A percentile compares a stretch with the other conserved stretches of the same genome.
Evolutionary conservation across 2,888 invertebrate species (phyloP).

Genomic region (Abrostola tripartita): DNA sequence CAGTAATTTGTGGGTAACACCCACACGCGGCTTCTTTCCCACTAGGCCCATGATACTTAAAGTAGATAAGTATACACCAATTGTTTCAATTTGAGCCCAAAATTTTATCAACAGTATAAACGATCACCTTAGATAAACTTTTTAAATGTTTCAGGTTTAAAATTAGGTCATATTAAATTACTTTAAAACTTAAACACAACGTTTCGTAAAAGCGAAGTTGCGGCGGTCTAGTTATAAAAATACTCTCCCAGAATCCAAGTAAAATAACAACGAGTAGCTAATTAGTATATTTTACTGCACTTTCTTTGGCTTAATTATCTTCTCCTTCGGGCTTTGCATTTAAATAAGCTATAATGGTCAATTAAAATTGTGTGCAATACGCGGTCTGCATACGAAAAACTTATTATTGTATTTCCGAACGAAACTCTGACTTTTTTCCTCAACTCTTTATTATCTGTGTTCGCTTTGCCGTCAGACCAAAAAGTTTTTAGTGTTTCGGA

Average conservation of each 20-base stretch:
- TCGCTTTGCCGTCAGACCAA: conserved; percentile 13
- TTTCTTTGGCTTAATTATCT: conserved; percentile 79
- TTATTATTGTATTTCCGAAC: conserved; percentile 40
- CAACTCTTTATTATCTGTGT: conserved; percentile 28
- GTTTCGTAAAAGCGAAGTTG: background rate
- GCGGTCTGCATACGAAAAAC: conserved; percentile 51
- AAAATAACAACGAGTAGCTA: conserved; percentile 50
- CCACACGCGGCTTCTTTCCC: too few relatives aligned
- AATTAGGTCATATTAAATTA: too few relatives aligned
- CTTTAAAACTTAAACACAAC: too few relatives aligned
- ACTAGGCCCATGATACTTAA: too few relatives aligned
- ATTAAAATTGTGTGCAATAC: conserved; percentile 77
- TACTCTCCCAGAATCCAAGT: conserved; percentile 17
- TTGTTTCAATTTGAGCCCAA: too few relatives aligned
- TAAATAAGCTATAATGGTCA: conserved; percentile 81
- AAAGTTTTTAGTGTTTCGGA: background rate
- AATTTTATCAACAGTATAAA: too few relatives aligned
- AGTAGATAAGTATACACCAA: too few relatives aligned
- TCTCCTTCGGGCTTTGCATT: conserved; percentile 81
- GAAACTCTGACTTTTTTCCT: conserved; percentile 22
- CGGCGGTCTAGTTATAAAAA: conserved; percentile 21
- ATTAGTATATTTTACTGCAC: conserved; percentile 78
- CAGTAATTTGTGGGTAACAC: too few relatives aligned
- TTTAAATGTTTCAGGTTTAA: too few relatives aligned
- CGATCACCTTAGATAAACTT: too few relatives aligned